phyloP scores from a whole-genome alignment of 2,113 vertebrate genomes.

The Ptilorrhoa leucosticta region DNA sequence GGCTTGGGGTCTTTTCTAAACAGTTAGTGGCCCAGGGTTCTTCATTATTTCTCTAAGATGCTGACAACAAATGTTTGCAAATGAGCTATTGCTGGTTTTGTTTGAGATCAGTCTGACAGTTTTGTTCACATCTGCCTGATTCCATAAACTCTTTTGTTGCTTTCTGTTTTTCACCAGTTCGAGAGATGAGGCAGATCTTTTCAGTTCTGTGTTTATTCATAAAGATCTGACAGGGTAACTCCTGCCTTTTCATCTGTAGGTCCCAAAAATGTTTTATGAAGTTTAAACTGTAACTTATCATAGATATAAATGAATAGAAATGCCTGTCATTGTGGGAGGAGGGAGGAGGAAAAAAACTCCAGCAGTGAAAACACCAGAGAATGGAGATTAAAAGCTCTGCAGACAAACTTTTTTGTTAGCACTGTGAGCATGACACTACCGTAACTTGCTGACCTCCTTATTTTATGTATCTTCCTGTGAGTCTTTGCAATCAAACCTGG shows the following conservation, averaged over 20 bases:
- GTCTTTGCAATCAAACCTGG: background rate
- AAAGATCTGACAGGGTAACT: background rate
- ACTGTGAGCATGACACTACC: background rate
- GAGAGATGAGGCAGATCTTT: background rate
- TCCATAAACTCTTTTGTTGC: background rate
- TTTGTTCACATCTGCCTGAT: background rate
- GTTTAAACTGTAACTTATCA: background rate
- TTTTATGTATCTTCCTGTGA: background rate
- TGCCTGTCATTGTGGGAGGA: background rate
- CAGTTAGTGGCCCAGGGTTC: background rate
- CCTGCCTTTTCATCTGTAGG: background rate
- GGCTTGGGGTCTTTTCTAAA: background rate
- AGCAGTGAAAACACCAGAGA: background rate
- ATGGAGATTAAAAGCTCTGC: background rate
- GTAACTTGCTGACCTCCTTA: background rate
- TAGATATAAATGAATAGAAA: background rate
- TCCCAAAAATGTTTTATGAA: background rate
- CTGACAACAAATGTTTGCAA: background rate
- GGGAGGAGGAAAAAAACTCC: fast-evolving
- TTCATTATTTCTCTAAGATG: background rate
- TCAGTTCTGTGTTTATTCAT: background rate
- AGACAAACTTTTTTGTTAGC: background rate
- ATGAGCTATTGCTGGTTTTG: background rate
- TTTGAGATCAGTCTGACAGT: background rate
- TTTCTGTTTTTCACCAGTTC: background rate